A percentile compares a stretch with the other conserved stretches of the same genome.
Conservation (phyloP, 2,888 invertebrate genomes). For the Erebia palarica region DNA sequence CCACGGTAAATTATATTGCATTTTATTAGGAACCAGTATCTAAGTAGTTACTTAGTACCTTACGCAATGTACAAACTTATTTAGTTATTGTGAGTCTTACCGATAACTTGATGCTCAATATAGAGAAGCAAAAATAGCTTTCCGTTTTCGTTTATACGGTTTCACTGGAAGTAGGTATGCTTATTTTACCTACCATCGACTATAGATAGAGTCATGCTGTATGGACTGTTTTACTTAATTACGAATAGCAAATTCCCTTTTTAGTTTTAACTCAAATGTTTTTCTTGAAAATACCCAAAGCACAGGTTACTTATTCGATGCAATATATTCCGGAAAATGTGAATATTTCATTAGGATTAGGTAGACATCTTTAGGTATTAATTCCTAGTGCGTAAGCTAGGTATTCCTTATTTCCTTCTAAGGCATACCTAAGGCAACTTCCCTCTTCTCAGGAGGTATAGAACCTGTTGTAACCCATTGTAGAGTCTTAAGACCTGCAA, state of each 20-base stretch:
- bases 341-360: neutral
- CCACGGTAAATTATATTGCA: neutral
- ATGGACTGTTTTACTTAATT: neutral
- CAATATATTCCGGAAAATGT: neutral
- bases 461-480: too few species aligned
- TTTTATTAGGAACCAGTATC: neutral
- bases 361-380: neutral
- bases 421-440: too few species aligned
- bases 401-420: too few species aligned
- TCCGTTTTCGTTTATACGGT: conserved; percentile 2
- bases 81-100: neutral
- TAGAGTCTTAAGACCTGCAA: too few species aligned
- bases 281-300: neutral
- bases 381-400: too few species aligned
- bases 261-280: neutral
- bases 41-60: neutral
- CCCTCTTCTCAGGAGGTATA: too few species aligned
- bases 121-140: conserved; percentile 12
- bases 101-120: conserved; percentile 1
- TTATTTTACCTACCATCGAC: neutral
- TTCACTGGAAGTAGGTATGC: conserved; percentile 7
- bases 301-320: neutral
- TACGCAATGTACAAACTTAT: neutral
- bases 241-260: neutral
- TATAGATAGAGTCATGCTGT: neutral